These are phyloP conservation scores for Drosophila greeni DNA, from an alignment of 2,888 invertebrate genomes.

Conservation along the genomic window DNA sequence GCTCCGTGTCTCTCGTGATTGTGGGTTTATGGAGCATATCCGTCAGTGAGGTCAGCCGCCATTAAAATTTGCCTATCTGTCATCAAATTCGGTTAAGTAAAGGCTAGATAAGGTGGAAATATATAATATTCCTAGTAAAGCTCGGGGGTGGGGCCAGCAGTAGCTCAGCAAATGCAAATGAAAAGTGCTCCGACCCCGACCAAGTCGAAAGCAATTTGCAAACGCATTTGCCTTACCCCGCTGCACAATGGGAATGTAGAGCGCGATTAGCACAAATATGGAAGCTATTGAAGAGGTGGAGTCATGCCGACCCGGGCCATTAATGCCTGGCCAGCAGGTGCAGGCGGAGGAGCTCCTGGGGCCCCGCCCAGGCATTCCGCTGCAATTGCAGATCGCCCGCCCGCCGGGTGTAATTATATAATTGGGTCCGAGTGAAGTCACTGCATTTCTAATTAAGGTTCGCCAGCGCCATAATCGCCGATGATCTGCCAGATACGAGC, in stretches of 20 bases:
- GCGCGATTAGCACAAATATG: conserved; percentile 34
- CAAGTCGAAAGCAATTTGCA: conserved; percentile 18
- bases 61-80: conserved; percentile 4
- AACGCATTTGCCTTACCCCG: conserved; percentile 36
- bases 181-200: conserved; percentile 17
- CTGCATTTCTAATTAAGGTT: conserved; percentile 67
- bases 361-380: conserved; percentile 27
- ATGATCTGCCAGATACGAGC: conserved; percentile 43
- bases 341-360: conserved; percentile 32
- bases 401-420: conserved; percentile 59
- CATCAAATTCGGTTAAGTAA: neutral
- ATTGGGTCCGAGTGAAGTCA: conserved; percentile 54
- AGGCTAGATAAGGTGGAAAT: neutral
- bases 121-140: neutral
- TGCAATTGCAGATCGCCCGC: conserved; percentile 44
- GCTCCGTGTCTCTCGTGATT: neutral
- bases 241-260: conserved; percentile 40
- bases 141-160: neutral
- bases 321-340: conserved; percentile 48
- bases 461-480: conserved; percentile 21
- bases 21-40: conserved; percentile 45
- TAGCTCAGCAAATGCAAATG: conserved; percentile 8
- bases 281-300: conserved; percentile 12
- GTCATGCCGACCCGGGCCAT: conserved; percentile 16
- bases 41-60: conserved; percentile 59